Conservation (phyloP, 2,797 vertebrate species). For the Dipus sagitta region DNA sequence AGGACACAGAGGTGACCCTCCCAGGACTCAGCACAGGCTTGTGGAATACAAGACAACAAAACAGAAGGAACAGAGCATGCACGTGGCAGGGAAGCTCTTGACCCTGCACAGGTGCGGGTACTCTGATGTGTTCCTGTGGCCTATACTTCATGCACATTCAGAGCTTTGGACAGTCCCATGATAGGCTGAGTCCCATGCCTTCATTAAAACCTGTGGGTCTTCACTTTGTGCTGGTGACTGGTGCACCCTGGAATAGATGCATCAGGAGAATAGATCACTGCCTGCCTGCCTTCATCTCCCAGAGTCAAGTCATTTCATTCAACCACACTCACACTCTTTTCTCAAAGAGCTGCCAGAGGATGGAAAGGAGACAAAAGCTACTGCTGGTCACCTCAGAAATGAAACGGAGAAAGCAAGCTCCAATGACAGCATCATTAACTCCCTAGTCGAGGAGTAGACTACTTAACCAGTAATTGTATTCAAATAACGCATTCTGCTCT, state of each 20-base stretch:
- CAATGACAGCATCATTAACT: not conserved
- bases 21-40: not conserved
- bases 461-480: not conserved
- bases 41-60: no score
- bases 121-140: not conserved
- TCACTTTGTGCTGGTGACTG: not conserved
- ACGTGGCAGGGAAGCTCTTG: not conserved
- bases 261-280: not conserved
- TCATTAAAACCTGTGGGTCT: not conserved
- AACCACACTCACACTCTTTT: not conserved
- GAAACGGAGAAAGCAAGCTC: not conserved
- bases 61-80: not conserved
- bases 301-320: slow-evolving; percentile 15
- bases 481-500: not conserved
- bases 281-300: not conserved
- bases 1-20: slow-evolving; percentile 65
- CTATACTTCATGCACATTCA: not conserved
- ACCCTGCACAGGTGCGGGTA: not conserved
- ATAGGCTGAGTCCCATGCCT: not conserved
- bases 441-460: not conserved
- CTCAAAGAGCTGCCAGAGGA: not conserved
- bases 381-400: not conserved
- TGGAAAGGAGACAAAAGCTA: not conserved
- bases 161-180: not conserved
- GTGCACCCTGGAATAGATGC: not conserved